Base-by-base conservation (phyloP, 2,888 invertebrate species). In the Teleogryllus oceanicus region DNA sequence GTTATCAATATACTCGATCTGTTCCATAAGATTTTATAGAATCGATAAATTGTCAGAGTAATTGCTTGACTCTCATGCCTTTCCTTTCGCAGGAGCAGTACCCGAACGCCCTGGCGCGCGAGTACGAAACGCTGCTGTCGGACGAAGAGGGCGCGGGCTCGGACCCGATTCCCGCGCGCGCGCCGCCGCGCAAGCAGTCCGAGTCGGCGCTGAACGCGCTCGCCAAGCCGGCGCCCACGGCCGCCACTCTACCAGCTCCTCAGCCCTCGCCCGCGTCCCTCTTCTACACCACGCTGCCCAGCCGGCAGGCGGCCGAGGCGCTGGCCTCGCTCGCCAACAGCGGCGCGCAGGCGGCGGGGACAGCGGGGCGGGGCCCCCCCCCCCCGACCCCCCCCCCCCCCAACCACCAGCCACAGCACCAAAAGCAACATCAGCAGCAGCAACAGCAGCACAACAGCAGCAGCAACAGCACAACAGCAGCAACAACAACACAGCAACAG, bases 281-380 rank as follows among this genome's bases (percentile, higher is more conserved):
- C 83, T 37, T 37, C 37, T 92, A 90, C 83, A 89, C 92, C 1
- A 90, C 91, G 0, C 86, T 92, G 50, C 91, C 92, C 18, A 92
- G 90, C 82, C 89, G 90, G 49, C 90, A 92, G 85, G 90, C 90
- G 0, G 91, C 91, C 16, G 91, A 91, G 78, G 89, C 90, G 51
- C 84, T 91, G 80, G 90, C 90, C 0, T 89, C 91, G 81, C 87
- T 90, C 2, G 62, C 62, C 62, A 62, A 62, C 62, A 62, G 62
- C 62, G 62, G 62, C 13, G 62, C 62, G 16, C 62, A 62, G 62
- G 62, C 62, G 62, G 91, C 91, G 82, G 62, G 16, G n/a, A 16
- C 62, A 18, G 62, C 62, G 16, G n/a, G n/a, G n/a, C n/a, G n/a
- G n/a, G n/a, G n/a, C n/a, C n/a, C n/a, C n/a, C n/a, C n/a, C n/a